phyloP scores from a whole-genome alignment of 2,888 invertebrate genomes.

The Trisateles emortualis region DNA sequence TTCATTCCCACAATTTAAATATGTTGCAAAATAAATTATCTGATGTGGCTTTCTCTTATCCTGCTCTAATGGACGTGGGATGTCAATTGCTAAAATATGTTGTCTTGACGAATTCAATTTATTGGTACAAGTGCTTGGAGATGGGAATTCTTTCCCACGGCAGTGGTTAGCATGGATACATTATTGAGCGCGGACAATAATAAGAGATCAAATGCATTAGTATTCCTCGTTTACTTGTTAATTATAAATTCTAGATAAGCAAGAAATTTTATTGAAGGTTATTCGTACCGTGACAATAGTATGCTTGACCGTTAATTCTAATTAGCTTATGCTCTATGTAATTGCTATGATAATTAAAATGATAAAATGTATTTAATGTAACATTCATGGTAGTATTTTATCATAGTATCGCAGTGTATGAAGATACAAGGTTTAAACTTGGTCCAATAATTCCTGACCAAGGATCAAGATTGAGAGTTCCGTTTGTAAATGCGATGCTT shows the following conservation, averaged over 20 bases:
- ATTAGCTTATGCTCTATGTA: background rate
- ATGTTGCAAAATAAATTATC: conserved; percentile 56
- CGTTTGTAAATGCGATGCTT: conserved; percentile 79
- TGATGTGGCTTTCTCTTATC: conserved; percentile 54
- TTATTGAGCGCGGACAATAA: conserved; percentile 52
- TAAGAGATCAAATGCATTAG: conserved; percentile 47
- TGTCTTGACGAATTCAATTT: conserved; percentile 78
- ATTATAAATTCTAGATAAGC: conserved; percentile 32
- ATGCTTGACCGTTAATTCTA: conserved; percentile 27
- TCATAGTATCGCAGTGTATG: conserved; percentile 27
- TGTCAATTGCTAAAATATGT: conserved; percentile 76
- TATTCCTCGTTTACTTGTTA: conserved; percentile 38
- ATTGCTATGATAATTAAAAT: background rate
- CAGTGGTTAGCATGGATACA: conserved; percentile 46
- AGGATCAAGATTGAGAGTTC: conserved; percentile 82
- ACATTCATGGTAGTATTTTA: conserved; percentile 10
- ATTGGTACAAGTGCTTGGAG: conserved; percentile 62
- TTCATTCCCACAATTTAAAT: conserved; percentile 86
- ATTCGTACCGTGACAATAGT: conserved; percentile 21
- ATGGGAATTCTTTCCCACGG: conserved; percentile 71
- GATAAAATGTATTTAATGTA: background rate
- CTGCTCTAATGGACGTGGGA: conserved; percentile 69
- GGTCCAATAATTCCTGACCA: conserved; percentile 73
- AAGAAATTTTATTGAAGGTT: conserved; percentile 6
- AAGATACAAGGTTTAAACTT: conserved; percentile 63